A percentile compares a stretch with the other conserved stretches of the same genome.
Conservation (phyloP, 2,797 vertebrate genomes). For the Sebastes matsubarae region DNA sequence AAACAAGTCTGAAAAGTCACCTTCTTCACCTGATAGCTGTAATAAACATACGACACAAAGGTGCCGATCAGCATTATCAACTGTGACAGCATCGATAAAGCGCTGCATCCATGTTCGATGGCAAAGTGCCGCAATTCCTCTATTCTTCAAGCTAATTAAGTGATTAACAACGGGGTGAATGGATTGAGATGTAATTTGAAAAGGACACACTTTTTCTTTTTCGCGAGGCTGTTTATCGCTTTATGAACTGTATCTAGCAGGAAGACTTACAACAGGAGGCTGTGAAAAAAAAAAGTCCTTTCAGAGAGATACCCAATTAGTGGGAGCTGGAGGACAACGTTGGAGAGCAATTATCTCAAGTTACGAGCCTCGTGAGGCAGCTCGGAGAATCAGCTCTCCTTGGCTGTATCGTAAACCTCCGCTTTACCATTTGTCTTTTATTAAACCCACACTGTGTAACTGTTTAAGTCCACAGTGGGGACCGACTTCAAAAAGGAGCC, state of each 20-base stretch:
- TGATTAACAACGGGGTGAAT: conserved; percentile 34
- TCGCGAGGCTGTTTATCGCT: conserved; percentile 29
- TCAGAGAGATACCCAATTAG: conserved; percentile 74
- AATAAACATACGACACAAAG: neutral
- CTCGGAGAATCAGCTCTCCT: conserved; percentile 60
- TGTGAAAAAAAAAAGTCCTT: conserved; percentile 44
- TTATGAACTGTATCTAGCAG: conserved; percentile 54
- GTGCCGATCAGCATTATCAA: conserved; percentile 14
- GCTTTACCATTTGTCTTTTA: conserved; percentile 67
- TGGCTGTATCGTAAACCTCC: conserved; percentile 64
- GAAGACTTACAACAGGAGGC: conserved; percentile 43
- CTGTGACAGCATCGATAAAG: neutral
- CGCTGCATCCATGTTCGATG: neutral
- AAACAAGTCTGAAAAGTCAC: conserved; percentile 1
- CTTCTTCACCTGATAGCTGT: neutral
- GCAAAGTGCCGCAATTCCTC: conserved; percentile 13
- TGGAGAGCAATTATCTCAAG: conserved; percentile 81
- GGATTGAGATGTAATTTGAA: conserved; percentile 44
- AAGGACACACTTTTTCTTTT: conserved; percentile 26
- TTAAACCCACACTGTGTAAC: conserved; percentile 64
- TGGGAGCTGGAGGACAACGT: conserved; percentile 65
- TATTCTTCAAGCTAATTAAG: conserved; percentile 27
- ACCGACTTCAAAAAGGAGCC: conserved; percentile 46
- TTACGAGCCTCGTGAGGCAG: conserved; percentile 73
- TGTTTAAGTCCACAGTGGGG: conserved; percentile 57